Evolutionary conservation across 2,797 vertebrate genomes (phyloP).

Genomic region (Arnoldichthys spilopterus): DNA sequence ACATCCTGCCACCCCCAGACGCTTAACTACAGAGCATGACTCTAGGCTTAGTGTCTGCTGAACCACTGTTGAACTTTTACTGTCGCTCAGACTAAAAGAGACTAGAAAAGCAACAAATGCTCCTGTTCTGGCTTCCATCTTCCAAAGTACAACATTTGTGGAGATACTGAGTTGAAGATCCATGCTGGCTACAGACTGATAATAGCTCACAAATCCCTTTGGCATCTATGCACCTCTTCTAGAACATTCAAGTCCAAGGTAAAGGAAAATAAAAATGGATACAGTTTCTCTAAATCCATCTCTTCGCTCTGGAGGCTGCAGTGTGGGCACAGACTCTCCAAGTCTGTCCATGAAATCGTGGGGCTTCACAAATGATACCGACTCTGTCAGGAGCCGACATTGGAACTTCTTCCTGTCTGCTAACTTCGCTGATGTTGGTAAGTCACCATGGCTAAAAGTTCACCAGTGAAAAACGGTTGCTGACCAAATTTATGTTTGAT

Average conservation of each 20-base stretch:
- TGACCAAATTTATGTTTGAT: background rate
- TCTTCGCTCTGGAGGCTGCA: constrained; percentile 39
- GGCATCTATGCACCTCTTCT: background rate
- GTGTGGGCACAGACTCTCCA: constrained; percentile 42
- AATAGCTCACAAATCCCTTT: constrained; percentile 9
- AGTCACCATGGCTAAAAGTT: constrained; percentile 26
- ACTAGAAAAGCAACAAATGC: background rate
- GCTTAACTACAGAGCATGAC: constrained; percentile 29
- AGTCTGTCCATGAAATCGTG: constrained; percentile 50
- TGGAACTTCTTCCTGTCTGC: constrained; percentile 51
- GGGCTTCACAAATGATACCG: constrained; percentile 38
- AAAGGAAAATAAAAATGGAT: constrained; percentile 48
- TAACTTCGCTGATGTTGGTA: constrained; percentile 53
- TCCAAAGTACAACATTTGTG: background rate
- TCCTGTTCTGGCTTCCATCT: background rate
- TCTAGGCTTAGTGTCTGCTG: constrained; percentile 23
- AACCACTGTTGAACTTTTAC: constrained; percentile 4
- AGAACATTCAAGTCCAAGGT: background rate
- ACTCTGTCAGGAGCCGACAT: constrained; percentile 45
- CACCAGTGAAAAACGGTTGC: background rate
- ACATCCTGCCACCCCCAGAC: constrained; percentile 35
- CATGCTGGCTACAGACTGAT: background rate
- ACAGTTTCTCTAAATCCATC: constrained; percentile 45
- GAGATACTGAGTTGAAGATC: background rate
- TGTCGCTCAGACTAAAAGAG: background rate